phyloP scores from a whole-genome alignment of 2,797 vertebrate species.

The Acestrorhynchus altus region DNA sequence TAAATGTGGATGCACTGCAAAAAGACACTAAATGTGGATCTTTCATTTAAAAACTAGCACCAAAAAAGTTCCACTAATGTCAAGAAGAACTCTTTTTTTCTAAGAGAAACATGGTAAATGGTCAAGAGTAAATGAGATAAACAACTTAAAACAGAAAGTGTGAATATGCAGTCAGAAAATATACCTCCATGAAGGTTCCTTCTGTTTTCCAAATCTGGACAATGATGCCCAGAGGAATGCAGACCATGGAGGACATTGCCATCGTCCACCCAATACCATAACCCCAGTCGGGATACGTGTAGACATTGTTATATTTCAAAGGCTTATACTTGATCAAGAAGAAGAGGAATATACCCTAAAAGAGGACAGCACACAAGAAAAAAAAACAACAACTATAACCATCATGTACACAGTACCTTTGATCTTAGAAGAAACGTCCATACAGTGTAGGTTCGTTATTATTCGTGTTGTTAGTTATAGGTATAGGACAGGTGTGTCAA shows the following conservation, averaged over 20 bases:
- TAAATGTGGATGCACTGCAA: too few species aligned
- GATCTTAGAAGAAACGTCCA: too few species aligned
- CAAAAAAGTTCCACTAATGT: too few species aligned
- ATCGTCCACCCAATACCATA: constrained; percentile 97
- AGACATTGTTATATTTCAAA: constrained; percentile 96
- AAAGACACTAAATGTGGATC: too few species aligned
- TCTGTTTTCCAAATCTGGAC: constrained; percentile 91
- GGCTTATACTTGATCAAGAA: constrained; percentile 98
- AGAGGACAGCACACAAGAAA: neutral
- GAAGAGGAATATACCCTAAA: constrained; percentile 95
- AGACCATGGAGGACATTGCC: constrained; percentile 97
- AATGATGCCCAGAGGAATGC: constrained; percentile 90
- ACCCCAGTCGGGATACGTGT: constrained; percentile 96
- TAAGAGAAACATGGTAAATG: too few species aligned
- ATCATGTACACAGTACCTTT: too few species aligned
- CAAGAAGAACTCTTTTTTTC: too few species aligned
- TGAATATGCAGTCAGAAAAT: neutral
- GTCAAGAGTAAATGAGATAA: neutral
- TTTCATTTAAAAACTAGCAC: too few species aligned
- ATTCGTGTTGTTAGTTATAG: too few species aligned
- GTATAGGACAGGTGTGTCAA: too few species aligned
- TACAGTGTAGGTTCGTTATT: too few species aligned
- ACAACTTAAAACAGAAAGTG: too few species aligned
- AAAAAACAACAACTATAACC: neutral
- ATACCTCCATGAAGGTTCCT: constrained; percentile 91